Base-by-base conservation (phyloP, 1,140 invertebrate genomes). In the Papilio aristodemus region DNA sequence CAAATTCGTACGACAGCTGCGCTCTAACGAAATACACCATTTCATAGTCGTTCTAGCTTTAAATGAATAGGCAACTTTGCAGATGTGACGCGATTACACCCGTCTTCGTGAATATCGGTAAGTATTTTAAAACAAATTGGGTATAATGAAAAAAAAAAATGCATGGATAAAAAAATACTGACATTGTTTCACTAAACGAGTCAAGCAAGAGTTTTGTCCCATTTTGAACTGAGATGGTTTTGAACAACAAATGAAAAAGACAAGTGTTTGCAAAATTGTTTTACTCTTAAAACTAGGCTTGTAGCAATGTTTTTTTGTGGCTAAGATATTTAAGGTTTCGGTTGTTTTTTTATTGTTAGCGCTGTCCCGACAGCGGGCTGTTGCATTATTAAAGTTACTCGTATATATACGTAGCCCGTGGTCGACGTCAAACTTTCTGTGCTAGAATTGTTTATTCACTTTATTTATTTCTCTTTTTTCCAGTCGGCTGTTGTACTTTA, bases 41-140 rank as follows among this genome's bases (percentile, higher is more conserved):
- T 85, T 83, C 72, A 79, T 81, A 83, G 74, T 81, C 85, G 76
- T 75, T 84, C 74, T 85, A 84, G 79, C 80, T 86, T 84, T 75
- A 86, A 87, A 86, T 83, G 78, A 85, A 83, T 73, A 78, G 74
- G 73, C 60, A 71, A 76, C 63, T 79, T 80, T 70, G 74, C 85
- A 87, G 83, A 85, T 87, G 84, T 84, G 85, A 64, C 62, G 13
- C 19, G 13, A 32, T 39, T 27, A 64, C 39, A 64, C n/a, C 39
- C 41, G n/a, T 22, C 19, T 14, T 27, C 4, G 19, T 14, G 59
- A 62, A 32, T 7, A 62, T 54, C 11, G 46, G 46, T 10, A 25
- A 25, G 19, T 22, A 54, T 54, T 54, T 54, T 22, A 22, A 54
- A 54, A 54, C 46, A 22, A 54, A 54, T 54, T 25, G 19, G 5